These are phyloP conservation scores for Spea hammondii DNA, from an alignment of 2,797 vertebrate genomes.

Conservation along the genomic window DNA sequence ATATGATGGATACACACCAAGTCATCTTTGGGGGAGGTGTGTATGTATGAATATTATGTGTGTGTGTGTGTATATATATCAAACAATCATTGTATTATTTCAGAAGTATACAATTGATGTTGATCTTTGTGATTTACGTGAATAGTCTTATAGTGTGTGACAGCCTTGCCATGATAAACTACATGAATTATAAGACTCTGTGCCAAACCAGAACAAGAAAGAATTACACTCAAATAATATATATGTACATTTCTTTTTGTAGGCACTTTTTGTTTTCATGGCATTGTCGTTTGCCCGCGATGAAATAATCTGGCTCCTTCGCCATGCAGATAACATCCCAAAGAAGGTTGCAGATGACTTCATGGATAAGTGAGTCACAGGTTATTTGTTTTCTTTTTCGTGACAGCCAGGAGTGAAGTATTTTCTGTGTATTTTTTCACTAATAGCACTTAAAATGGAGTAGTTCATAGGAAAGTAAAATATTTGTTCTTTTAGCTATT, in stretches of 20 bases:
- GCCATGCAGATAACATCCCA: conserved; percentile 97
- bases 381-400: background rate
- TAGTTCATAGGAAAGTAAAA: too few relatives aligned
- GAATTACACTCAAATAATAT: background rate
- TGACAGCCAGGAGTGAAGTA: too few relatives aligned
- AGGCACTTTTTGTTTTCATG: conserved; percentile 99
- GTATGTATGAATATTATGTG: too few relatives aligned
- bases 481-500: too few relatives aligned
- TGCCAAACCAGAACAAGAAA: background rate
- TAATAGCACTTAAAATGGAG: too few relatives aligned
- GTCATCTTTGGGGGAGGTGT: too few relatives aligned
- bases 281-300: conserved; percentile 95
- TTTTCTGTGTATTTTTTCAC: too few relatives aligned
- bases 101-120: too few relatives aligned
- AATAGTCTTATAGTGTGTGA: background rate
- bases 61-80: too few relatives aligned
- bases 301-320: conserved; percentile 97
- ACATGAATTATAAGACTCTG: background rate
- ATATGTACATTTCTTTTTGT: conserved; percentile 31
- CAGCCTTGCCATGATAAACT: background rate
- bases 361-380: conserved; percentile 86
- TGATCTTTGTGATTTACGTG: too few relatives aligned
- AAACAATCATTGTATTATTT: background rate
- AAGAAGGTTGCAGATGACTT: conserved; percentile 98
- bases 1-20: too few relatives aligned